Evolutionary conservation across 2,797 vertebrate genomes (phyloP).

Genomic region (Tenualosa thibaudeaui): DNA sequence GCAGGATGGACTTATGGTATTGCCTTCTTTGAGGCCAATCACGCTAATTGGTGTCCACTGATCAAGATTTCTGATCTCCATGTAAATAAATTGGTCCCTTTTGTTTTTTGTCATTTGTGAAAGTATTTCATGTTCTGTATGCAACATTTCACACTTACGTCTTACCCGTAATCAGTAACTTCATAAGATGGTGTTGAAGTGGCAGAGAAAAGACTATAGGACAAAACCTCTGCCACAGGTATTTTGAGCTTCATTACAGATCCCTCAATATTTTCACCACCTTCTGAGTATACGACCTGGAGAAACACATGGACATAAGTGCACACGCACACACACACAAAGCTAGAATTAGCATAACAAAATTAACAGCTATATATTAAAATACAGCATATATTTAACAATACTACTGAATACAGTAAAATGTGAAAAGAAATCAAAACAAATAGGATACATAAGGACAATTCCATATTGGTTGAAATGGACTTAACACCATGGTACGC

Average conservation of each 20-base stretch:
- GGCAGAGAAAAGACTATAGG: constrained; percentile 36
- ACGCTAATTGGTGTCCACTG: too few species aligned
- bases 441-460: too few species aligned
- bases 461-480: too few species aligned
- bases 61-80: too few species aligned
- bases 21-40: too few species aligned
- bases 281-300: constrained; percentile 53
- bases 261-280: fast-evolving
- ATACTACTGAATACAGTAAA: too few species aligned
- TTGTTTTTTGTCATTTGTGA: too few species aligned
- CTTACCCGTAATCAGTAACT: background rate
- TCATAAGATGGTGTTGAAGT: background rate
- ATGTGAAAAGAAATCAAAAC: too few species aligned
- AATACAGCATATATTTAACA: background rate
- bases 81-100: too few species aligned
- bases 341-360: background rate
- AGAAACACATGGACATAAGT: background rate
- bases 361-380: background rate
- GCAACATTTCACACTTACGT: background rate
- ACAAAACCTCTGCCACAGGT: constrained; percentile 48
- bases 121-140: background rate
- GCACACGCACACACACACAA: background rate
- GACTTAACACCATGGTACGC: too few species aligned
- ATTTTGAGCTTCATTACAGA: constrained; percentile 51
- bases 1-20: too few species aligned